A percentile compares a stretch with the other conserved stretches of the same genome.
Conservation (phyloP, 2,888 invertebrate genomes). For the Idaea straminata region DNA sequence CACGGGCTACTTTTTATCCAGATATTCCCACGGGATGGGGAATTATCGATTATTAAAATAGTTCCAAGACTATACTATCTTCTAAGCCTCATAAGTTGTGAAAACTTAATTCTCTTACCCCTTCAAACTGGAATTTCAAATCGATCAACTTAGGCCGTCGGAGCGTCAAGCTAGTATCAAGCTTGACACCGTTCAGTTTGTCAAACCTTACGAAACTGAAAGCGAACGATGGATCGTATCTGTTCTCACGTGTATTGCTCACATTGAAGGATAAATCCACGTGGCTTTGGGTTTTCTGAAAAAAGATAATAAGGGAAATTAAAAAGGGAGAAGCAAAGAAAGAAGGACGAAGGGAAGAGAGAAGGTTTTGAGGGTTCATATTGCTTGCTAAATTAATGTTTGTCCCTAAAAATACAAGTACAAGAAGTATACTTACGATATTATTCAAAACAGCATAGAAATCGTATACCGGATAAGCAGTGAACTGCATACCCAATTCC, state of each 20-base stretch:
- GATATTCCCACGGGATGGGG: no score
- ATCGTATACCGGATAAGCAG: conserved; percentile 88
- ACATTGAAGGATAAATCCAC: conserved; percentile 86
- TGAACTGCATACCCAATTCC: conserved; percentile 84
- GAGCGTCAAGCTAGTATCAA: conserved; percentile 82
- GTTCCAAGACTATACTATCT: no score
- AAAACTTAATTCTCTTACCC: conserved; percentile 41
- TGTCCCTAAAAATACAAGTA: no score
- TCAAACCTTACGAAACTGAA: conserved; percentile 82
- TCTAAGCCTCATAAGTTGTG: neutral
- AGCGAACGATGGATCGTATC: conserved; percentile 82
- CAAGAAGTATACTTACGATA: conserved; percentile 70
- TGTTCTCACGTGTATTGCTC: conserved; percentile 82
- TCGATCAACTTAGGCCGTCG: conserved; percentile 82
- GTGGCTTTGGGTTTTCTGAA: conserved; percentile 85
- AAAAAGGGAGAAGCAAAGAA: no score
- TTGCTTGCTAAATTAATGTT: no score
- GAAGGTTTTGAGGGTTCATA: no score
- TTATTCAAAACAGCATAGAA: conserved; percentile 83
- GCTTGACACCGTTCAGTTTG: conserved; percentile 80
- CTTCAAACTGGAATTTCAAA: conserved; percentile 81
- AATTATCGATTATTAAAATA: no score
- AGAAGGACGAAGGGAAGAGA: no score
- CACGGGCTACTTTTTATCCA: no score
- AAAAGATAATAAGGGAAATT: conserved; percentile 18